These are phyloP conservation scores for Graphium colonna DNA, from an alignment of 2,888 invertebrate species.

Conservation along the genomic window DNA sequence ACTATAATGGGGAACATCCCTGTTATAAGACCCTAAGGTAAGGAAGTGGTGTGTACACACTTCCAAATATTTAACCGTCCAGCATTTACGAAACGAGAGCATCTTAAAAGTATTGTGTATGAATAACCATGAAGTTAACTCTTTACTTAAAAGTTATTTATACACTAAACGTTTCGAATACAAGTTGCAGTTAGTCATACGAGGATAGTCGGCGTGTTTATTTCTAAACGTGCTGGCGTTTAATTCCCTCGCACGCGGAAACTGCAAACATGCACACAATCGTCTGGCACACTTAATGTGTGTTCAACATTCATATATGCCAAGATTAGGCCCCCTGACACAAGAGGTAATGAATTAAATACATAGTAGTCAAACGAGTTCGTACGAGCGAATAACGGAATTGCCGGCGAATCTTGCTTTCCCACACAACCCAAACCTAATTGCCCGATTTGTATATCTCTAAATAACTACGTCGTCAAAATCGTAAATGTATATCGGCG, in stretches of 20 bases:
- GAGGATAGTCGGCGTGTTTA: slow-evolving; percentile 14
- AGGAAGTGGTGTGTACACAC: too few relatives aligned
- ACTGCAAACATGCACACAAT: slow-evolving; percentile 14
- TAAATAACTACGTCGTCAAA: slow-evolving; percentile 5
- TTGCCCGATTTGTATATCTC: too few relatives aligned
- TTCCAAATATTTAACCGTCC: too few relatives aligned
- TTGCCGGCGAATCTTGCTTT: slow-evolving; percentile 52
- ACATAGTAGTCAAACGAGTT: slow-evolving; percentile 54
- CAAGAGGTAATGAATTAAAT: slow-evolving; percentile 29
- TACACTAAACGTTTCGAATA: slow-evolving; percentile 20
- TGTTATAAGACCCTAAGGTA: too few relatives aligned
- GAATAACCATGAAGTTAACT: neutral
- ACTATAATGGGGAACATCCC: neutral
- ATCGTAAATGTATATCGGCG: slow-evolving; percentile 24
- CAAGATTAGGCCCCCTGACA: slow-evolving; percentile 8
- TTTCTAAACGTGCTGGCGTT: slow-evolving; percentile 2
- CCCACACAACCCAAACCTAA: slow-evolving; percentile 36
- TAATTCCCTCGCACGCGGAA: slow-evolving; percentile 6
- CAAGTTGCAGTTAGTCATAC: slow-evolving; percentile 31
- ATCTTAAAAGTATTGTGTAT: too few relatives aligned
- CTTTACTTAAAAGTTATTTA: slow-evolving; percentile 23
- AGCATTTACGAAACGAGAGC: too few relatives aligned
- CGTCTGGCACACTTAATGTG: slow-evolving; percentile 15
- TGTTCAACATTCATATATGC: slow-evolving; percentile 1
- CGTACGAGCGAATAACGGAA: slow-evolving; percentile 66